phyloP scores from a whole-genome alignment of 1,140 invertebrate genomes.

The Bathynomus jamesi region DNA sequence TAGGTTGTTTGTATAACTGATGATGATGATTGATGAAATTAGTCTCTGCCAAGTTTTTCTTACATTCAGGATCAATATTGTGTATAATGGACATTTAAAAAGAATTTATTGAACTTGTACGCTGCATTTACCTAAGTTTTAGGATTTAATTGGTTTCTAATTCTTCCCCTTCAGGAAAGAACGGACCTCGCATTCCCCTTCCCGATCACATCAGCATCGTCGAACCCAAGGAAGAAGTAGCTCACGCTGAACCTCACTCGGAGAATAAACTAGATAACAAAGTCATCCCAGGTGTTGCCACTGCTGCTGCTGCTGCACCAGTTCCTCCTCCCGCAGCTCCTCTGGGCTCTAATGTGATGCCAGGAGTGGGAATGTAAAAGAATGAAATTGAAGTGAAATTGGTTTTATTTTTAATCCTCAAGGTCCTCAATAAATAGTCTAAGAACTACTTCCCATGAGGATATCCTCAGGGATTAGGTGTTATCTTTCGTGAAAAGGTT shows the following conservation, averaged over 20 bases:
- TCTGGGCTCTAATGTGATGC: background rate
- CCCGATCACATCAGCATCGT: constrained; percentile 94
- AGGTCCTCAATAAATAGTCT: background rate
- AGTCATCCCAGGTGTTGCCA: constrained; percentile 22
- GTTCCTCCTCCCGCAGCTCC: background rate
- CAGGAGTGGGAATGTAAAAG: background rate
- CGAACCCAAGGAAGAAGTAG: constrained; percentile 73
- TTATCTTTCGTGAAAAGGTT: too few species aligned
- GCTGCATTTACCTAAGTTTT: too few species aligned
- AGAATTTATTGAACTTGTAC: too few species aligned
- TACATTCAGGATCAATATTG: too few species aligned
- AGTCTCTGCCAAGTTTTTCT: too few species aligned
- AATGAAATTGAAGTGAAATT: background rate
- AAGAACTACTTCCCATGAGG: too few species aligned
- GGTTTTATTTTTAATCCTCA: background rate
- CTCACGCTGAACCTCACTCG: constrained; percentile 38
- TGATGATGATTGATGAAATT: too few species aligned
- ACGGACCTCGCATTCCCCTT: constrained; percentile 90
- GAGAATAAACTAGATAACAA: constrained; percentile 40
- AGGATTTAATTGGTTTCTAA: too few species aligned
- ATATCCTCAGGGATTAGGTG: too few species aligned
- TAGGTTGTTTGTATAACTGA: too few species aligned
- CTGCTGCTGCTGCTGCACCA: constrained; percentile 14
- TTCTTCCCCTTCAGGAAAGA: constrained; percentile 60
- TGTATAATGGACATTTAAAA: too few species aligned